Evolutionary conservation across 2,888 invertebrate species (phyloP), one percentile per base, ranked within the genome.

Genomic region (Blastobasis adustella): DNA sequence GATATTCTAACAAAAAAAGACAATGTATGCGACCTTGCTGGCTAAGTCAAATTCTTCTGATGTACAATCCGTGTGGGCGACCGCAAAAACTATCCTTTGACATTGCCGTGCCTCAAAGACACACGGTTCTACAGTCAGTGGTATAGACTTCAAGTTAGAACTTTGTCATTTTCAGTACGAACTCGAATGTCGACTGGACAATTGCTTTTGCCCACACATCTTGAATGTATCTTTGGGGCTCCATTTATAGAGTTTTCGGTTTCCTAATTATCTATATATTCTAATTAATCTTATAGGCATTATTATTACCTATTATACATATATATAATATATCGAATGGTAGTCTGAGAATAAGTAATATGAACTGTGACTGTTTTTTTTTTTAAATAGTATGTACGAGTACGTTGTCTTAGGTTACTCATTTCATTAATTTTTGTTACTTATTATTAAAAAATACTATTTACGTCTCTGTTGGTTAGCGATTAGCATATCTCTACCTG

Each of bases 31-130:
- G 75, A 85, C 87, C 86, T 86, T 87, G 84, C 68, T 58, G 66
- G 73, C 79, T 78, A 84, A 87, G 85, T 85, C 85, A 79, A 87
- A 86, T 86, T 85, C 84, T 86, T 86, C 74, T 71, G 79, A 82
- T 81, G 79, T 73, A 59, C 77, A 62, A 65, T 69, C 60, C 62
- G 79, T 70, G 87, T 87, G 82, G 86, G 87, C 79, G 83, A 77
- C 66, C 72, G 80, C 84, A 87, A 88, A 88, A 87, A 88, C 86
- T 88, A 78, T 87, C 83, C 83, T 85, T 81, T 84, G 83, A 84
- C 85, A 84, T 85, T 88, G 85, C 71, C 53, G 54, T 50, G 54
- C 54, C 58, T 69, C 64, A 61, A 9, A 63, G 7, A 47, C 54
- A 82, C 78, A 84, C 49, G 61, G 85, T 85, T 73, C 76, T 70